phyloP scores from a whole-genome alignment of 35 echinoderm and acorn worm genomes.

The Hemicentrotus pulcherrimus region DNA sequence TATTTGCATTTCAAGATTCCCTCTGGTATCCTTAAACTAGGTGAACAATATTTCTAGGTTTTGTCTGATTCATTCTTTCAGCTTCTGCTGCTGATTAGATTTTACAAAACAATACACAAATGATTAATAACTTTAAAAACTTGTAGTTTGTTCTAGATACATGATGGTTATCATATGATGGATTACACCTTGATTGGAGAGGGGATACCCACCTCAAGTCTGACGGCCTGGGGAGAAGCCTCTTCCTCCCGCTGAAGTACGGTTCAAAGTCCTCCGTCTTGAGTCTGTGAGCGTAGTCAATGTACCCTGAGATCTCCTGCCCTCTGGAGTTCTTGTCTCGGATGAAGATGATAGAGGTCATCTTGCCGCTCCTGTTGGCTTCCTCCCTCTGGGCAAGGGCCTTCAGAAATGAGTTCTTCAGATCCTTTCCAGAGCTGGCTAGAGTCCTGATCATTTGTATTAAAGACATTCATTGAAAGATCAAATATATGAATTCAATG shows the following conservation, averaged over 20 bases:
- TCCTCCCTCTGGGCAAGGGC: conserved; percentile 95
- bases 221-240: conserved; percentile 92
- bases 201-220: conserved; percentile 79
- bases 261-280: conserved; percentile 99
- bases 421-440: conserved; percentile 94
- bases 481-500: too few relatives aligned
- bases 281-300: conserved; percentile 92
- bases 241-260: conserved; percentile 90
- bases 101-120: too few relatives aligned
- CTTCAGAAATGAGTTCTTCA: conserved; percentile 94
- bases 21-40: too few relatives aligned
- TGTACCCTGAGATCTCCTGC: conserved; percentile 97
- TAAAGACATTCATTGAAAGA: neutral
- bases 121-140: too few relatives aligned
- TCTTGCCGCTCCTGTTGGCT: conserved; percentile 97
- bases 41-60: too few relatives aligned
- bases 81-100: too few relatives aligned
- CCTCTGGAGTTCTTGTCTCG: conserved; percentile 92
- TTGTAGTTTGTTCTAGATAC: too few relatives aligned
- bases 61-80: too few relatives aligned
- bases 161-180: too few relatives aligned
- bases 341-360: conserved; percentile 99
- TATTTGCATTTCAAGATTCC: too few relatives aligned
- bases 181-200: too few relatives aligned
- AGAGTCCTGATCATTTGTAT: conserved; percentile 65